These are phyloP conservation scores for Saxidomus purpurata DNA, from an alignment of 1,140 invertebrate species.

Conservation along the genomic window DNA sequence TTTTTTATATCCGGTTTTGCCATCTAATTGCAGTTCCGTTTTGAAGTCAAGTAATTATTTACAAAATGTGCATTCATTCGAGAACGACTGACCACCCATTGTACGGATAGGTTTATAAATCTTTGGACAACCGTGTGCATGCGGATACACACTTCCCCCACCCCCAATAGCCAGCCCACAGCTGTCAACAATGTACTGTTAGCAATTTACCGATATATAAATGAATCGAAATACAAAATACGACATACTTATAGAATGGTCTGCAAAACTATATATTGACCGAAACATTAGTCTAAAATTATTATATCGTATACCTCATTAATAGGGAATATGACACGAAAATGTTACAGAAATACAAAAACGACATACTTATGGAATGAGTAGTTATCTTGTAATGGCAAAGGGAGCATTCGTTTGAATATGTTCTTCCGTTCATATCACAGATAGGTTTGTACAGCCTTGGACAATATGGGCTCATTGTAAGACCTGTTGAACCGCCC, in stretches of 20 bases:
- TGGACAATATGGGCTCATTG: not conserved
- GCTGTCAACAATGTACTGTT: not conserved
- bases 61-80: not conserved
- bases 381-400: not conserved
- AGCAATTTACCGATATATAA: not conserved
- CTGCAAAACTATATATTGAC: too few species aligned
- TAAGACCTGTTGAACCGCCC: not conserved
- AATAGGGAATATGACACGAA: too few species aligned
- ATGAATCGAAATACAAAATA: not conserved
- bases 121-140: not conserved
- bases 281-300: too few species aligned
- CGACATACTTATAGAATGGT: not conserved
- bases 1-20: too few species aligned
- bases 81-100: not conserved
- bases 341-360: too few species aligned
- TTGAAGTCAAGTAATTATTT: not conserved
- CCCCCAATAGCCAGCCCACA: not conserved
- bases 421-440: not conserved
- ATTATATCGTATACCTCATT: too few species aligned
- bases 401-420: not conserved
- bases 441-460: not conserved
- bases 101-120: not conserved
- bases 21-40: too few species aligned
- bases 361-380: not conserved
- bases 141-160: not conserved